A percentile compares a stretch with the other conserved stretches of the same genome.
Conservation (phyloP, 2,888 invertebrate genomes). For the Cyclophora albipunctata region DNA sequence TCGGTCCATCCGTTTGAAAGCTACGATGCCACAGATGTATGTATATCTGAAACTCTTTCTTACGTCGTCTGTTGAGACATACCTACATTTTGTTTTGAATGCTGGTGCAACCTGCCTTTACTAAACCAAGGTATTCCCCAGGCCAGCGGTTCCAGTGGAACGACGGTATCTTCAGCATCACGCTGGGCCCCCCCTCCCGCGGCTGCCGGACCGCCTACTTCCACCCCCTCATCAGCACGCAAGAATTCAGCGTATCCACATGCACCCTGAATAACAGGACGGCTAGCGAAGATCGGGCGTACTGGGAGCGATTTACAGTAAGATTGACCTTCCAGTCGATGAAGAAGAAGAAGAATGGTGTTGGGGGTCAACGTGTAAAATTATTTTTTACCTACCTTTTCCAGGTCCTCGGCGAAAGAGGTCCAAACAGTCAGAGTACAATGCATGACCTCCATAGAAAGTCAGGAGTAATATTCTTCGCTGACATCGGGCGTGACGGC, state of each 20-base stretch:
- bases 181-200: constrained; percentile 65
- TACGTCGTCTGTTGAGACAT: not conserved
- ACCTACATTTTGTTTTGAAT: not conserved
- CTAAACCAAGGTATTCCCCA: constrained; percentile 15
- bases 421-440: constrained; percentile 79
- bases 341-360: not conserved
- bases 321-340: constrained; percentile 10
- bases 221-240: constrained; percentile 84
- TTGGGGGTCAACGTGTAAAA: not conserved
- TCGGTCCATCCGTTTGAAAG: too few relatives aligned
- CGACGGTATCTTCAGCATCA: constrained; percentile 85
- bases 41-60: too few relatives aligned
- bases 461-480: constrained; percentile 80
- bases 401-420: constrained; percentile 76
- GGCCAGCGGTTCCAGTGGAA: constrained; percentile 85
- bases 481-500: constrained; percentile 81
- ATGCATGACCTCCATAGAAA: constrained; percentile 79
- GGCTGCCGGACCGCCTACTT: constrained; percentile 81
- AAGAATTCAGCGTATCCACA: constrained; percentile 82
- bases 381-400: not conserved
- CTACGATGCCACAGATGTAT: too few relatives aligned
- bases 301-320: constrained; percentile 38
- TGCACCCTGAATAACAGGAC: constrained; percentile 67
- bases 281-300: constrained; percentile 29
- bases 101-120: not conserved